phyloP scores from a whole-genome alignment of 2,888 invertebrate genomes.

The Apamea epomidion region DNA sequence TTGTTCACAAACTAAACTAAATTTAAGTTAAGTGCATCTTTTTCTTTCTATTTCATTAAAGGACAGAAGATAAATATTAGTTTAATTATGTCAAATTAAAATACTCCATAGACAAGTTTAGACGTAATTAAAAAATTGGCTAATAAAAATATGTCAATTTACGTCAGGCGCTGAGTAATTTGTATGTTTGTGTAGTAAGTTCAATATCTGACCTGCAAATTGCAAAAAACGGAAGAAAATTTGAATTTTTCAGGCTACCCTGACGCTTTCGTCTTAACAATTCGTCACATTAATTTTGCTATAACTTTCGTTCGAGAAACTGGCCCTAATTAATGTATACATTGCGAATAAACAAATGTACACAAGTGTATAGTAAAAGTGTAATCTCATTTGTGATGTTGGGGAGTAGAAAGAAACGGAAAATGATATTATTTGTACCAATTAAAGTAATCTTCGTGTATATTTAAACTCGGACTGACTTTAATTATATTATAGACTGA shows the following conservation, averaged over 20 bases:
- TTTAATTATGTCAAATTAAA: no score
- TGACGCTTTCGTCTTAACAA: neutral
- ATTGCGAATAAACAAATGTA: slow-evolving; percentile 22
- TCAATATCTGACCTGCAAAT: no score
- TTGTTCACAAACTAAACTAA: no score
- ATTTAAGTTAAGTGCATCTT: no score
- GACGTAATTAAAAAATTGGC: no score
- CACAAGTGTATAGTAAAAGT: slow-evolving; percentile 12
- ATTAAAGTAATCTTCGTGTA: slow-evolving; percentile 42
- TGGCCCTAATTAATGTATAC: slow-evolving; percentile 11
- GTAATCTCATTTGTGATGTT: slow-evolving; percentile 35
- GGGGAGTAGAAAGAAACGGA: neutral
- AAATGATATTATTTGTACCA: slow-evolving; percentile 53
- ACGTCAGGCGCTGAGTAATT: no score
- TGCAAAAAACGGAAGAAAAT: neutral
- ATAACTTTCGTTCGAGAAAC: neutral
- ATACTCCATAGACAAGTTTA: no score
- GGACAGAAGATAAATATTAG: no score
- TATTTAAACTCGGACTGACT: slow-evolving; percentile 57
- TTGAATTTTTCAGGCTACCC: neutral
- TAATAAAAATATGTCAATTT: no score
- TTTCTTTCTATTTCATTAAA: no score
- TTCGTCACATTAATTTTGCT: neutral
- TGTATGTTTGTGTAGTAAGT: no score
- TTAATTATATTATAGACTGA: slow-evolving; percentile 54